Percentiles rank a stretch among this genome's conserved stretches.
Evolutionary conservation across 2,888 invertebrate genomes (phyloP).

Genomic region (Oscheius sp.): DNA sequence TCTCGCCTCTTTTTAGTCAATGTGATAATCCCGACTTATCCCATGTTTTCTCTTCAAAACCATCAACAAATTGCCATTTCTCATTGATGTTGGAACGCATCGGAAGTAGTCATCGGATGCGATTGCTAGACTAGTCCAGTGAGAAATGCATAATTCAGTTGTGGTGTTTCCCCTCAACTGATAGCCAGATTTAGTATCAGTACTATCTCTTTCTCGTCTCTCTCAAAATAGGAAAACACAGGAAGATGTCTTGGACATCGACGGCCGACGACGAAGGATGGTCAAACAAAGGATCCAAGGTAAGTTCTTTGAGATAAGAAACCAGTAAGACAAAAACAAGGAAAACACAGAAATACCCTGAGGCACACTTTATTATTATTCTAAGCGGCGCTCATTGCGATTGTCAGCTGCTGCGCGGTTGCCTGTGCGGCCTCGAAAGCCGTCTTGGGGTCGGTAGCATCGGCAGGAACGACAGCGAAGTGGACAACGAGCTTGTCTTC

Average conservation of each 20-base stretch:
- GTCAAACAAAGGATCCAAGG: conserved; percentile 9
- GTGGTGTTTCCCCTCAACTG: neutral
- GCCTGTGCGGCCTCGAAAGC: conserved; percentile 40
- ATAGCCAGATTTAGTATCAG: neutral
- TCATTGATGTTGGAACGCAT: too few species aligned
- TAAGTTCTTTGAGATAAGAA: neutral
- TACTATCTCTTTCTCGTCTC: neutral
- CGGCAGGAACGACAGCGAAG: conserved; percentile 42
- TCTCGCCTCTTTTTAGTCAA: neutral
- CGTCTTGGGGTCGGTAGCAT: conserved; percentile 43
- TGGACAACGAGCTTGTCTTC: conserved; percentile 47
- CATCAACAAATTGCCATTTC: neutral
- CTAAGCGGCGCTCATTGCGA: neutral
- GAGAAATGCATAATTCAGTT: too few species aligned
- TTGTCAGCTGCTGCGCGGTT: neutral
- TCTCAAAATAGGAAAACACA: neutral
- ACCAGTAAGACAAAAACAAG: too few species aligned
- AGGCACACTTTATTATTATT: neutral
- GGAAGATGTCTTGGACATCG: conserved; percentile 26
- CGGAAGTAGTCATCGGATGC: too few species aligned
- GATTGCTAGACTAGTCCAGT: too few species aligned
- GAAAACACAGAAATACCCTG: too few species aligned
- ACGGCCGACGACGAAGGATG: conserved; percentile 23
- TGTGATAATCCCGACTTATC: too few species aligned
- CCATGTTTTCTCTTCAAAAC: neutral